phyloP scores from a whole-genome alignment of 2,113 vertebrate genomes.

The Balaenoptera acutorostrata region DNA sequence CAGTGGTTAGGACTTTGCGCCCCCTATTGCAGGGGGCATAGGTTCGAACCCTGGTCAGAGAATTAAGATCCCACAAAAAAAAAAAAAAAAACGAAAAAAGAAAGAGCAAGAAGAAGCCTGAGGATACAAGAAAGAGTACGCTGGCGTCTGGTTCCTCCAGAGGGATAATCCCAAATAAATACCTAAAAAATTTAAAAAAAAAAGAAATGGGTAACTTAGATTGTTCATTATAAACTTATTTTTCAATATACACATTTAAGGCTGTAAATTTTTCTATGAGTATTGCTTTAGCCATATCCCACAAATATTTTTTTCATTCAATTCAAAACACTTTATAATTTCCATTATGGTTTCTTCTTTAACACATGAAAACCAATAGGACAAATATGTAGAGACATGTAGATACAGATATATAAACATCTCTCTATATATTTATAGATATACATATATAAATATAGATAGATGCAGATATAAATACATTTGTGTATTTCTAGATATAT shows the following conservation, averaged over 20 bases:
- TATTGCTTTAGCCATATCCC: neutral
- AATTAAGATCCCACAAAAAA: neutral
- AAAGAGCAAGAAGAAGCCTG: neutral
- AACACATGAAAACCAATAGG: neutral
- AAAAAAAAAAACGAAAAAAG: neutral
- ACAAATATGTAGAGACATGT: neutral
- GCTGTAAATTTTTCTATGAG: neutral
- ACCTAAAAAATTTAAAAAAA: neutral
- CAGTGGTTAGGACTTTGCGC: neutral
- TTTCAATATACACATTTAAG: neutral
- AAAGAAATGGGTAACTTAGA: neutral
- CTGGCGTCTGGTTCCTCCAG: neutral
- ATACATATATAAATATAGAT: neutral
- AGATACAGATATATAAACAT: neutral
- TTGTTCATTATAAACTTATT: neutral
- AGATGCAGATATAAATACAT: neutral
- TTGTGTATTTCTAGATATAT: neutral
- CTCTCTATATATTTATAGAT: neutral
- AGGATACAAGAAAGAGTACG: neutral
- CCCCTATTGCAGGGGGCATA: neutral
- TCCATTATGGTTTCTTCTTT: neutral
- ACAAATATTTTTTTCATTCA: neutral
- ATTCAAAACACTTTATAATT: neutral
- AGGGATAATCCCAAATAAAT: neutral
- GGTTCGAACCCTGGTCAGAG: neutral